Evolutionary conservation across 2,888 invertebrate genomes (phyloP).

Genomic region (Kuschelorhynchus macadamiae): DNA sequence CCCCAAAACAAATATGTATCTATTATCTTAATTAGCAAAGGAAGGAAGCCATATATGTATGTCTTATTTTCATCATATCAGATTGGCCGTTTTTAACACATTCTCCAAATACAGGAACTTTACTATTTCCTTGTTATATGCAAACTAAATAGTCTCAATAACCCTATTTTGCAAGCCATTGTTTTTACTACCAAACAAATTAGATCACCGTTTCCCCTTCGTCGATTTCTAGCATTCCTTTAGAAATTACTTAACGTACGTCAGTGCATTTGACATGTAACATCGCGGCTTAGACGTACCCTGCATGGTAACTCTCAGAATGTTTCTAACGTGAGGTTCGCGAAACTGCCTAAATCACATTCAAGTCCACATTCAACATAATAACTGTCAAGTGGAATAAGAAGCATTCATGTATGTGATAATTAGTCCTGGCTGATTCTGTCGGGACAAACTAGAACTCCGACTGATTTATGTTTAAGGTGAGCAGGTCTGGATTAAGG

Average conservation of each 20-base stretch:
- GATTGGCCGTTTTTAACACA: too few species aligned
- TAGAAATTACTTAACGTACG: constrained; percentile 45
- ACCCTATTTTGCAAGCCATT: background rate
- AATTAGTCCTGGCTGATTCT: constrained; percentile 66
- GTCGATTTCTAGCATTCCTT: constrained; percentile 42
- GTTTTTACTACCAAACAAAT: constrained; percentile 24
- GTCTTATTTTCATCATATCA: too few species aligned
- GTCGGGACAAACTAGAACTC: constrained; percentile 59
- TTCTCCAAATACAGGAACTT: too few species aligned
- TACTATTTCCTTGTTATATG: too few species aligned
- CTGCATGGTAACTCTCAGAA: constrained; percentile 55
- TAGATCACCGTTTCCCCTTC: constrained; percentile 25
- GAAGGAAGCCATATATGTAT: too few species aligned
- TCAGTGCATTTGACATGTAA: constrained; percentile 63
- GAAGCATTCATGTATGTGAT: constrained; percentile 68
- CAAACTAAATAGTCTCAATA: too few species aligned
- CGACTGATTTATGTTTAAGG: constrained; percentile 51
- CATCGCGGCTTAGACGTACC: constrained; percentile 60
- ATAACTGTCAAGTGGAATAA: constrained; percentile 69
- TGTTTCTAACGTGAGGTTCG: constrained; percentile 52
- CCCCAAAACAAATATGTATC: too few species aligned
- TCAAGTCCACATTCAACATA: constrained; percentile 61
- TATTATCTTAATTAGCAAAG: too few species aligned
- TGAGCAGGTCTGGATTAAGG: constrained; percentile 33
- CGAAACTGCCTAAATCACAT: constrained; percentile 56